phyloP scores from a whole-genome alignment of 2,113 vertebrate species.

The Connochaetes taurinus region DNA sequence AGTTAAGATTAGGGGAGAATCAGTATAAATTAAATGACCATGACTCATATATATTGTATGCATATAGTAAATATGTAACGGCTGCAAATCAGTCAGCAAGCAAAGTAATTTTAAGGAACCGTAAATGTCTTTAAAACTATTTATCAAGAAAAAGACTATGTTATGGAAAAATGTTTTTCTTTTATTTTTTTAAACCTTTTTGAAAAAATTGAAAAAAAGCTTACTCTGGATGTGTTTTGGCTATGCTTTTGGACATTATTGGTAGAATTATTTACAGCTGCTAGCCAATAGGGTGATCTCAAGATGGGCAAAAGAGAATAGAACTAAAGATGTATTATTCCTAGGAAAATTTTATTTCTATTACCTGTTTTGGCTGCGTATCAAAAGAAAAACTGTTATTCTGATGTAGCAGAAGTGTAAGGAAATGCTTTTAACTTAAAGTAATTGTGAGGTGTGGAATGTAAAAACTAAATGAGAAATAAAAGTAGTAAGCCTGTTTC shows the following conservation, averaged over 20 bases:
- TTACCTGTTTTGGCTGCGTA: not conserved
- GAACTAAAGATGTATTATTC: not conserved
- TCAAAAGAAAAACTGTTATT: not conserved
- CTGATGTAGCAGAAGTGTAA: not conserved
- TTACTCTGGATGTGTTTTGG: not conserved
- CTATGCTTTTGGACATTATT: not conserved
- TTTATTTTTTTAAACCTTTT: not conserved
- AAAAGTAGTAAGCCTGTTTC: not conserved
- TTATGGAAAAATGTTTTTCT: not conserved
- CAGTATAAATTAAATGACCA: not conserved
- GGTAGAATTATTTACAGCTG: not conserved
- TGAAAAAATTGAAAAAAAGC: not conserved
- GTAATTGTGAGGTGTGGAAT: not conserved
- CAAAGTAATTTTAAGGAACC: not conserved
- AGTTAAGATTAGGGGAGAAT: not conserved
- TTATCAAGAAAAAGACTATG: slow-evolving; percentile 4
- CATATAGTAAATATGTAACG: not conserved
- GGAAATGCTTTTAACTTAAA: not conserved
- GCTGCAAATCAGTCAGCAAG: not conserved
- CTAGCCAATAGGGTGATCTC: not conserved
- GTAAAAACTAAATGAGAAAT: not conserved
- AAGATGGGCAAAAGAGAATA: not conserved
- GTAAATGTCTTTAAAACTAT: not conserved
- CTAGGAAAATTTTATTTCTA: not conserved
- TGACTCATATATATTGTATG: not conserved